phyloP scores from a whole-genome alignment of 2,797 vertebrate genomes.

The Manis javanica region DNA sequence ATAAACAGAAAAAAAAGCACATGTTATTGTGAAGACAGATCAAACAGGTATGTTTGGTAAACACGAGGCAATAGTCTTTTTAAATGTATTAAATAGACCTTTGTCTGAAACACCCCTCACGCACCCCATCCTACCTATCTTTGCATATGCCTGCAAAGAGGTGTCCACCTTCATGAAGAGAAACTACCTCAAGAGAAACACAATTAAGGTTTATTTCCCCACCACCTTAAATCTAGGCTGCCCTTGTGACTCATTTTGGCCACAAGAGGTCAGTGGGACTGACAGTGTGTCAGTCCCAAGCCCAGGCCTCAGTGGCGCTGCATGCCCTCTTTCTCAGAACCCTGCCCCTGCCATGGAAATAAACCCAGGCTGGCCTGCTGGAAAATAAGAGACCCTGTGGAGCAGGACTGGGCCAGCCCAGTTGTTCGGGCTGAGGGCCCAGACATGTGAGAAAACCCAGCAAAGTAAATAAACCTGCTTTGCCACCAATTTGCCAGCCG shows the following conservation, averaged over 20 bases:
- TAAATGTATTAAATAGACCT: neutral
- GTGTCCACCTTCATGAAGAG: neutral
- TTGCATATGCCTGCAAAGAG: neutral
- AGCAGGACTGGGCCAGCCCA: neutral
- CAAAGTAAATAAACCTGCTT: neutral
- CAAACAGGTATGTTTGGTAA: neutral
- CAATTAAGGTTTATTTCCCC: neutral
- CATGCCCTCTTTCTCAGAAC: neutral
- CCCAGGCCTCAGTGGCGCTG: neutral
- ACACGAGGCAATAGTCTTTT: neutral
- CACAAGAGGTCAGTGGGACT: neutral
- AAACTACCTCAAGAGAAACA: neutral
- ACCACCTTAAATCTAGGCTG: neutral
- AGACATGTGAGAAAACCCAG: neutral
- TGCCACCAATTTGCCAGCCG: neutral
- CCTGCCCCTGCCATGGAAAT: neutral
- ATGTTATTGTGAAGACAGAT: conserved; percentile 39
- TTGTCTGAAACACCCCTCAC: neutral
- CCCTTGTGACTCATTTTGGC: neutral
- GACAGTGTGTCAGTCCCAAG: neutral
- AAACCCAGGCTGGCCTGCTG: neutral
- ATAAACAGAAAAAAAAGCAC: neutral
- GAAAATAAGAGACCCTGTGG: neutral
- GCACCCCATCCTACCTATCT: neutral
- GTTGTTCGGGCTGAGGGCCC: neutral